A percentile compares a stretch with the other conserved stretches of the same genome.
Evolutionary conservation across 2,113 vertebrate species (phyloP).

Genomic region (Athene cunicularia): DNA sequence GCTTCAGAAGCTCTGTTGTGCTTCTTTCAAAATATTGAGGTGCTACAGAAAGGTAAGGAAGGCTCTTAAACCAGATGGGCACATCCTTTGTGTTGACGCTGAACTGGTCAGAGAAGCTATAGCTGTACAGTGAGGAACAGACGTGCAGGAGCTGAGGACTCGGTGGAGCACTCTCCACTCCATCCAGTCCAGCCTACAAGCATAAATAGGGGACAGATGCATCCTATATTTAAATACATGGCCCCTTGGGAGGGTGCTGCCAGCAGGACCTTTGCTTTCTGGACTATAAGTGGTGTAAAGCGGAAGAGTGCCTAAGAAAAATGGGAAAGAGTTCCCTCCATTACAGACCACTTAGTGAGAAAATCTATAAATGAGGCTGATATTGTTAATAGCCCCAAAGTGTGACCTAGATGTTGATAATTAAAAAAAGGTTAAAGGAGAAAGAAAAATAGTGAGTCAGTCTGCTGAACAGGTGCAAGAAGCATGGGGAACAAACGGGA

Average conservation of each 20-base stretch:
- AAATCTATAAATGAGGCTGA: neutral
- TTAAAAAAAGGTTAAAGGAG: neutral
- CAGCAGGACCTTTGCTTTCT: neutral
- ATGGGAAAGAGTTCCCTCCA: neutral
- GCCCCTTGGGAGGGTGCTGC: neutral
- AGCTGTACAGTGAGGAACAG: neutral
- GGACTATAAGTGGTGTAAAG: neutral
- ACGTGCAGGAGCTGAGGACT: neutral
- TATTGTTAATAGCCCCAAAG: neutral
- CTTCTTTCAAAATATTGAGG: neutral
- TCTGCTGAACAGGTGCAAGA: neutral
- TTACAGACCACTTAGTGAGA: neutral
- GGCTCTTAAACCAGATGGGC: neutral
- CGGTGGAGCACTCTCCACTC: neutral
- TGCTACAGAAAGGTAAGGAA: neutral
- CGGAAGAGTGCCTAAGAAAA: neutral
- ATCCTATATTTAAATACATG: neutral
- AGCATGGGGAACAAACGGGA: neutral
- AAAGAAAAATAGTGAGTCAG: neutral
- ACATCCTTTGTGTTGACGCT: fast-evolving
- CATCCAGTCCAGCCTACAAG: neutral
- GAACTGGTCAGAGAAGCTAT: neutral
- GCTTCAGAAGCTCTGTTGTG: neutral
- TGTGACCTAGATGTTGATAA: neutral
- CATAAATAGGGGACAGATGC: neutral